Percentiles rank a stretch among this genome's conserved stretches.
Evolutionary conservation across 2,888 invertebrate genomes (phyloP).

Genomic region (Hemithea aestivaria): DNA sequence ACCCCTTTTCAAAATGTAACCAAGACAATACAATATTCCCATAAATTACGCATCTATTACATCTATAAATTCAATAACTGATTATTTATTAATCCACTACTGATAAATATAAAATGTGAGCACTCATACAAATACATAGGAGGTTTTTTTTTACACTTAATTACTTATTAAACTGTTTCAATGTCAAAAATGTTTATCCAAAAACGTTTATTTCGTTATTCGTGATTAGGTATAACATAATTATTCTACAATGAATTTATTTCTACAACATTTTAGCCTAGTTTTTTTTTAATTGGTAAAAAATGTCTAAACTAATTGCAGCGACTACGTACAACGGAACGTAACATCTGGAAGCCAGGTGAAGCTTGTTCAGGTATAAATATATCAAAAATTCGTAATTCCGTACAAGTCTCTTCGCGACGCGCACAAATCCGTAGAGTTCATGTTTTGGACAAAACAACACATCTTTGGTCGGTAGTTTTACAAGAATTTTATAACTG

Average conservation of each 20-base stretch:
- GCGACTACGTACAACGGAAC: conserved; percentile 19
- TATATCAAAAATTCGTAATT: conserved; percentile 46
- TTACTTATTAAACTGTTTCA: conserved; percentile 16
- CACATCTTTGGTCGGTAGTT: conserved; percentile 5
- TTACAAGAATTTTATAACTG: conserved; percentile 1
- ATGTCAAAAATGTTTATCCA: conserved; percentile 26
- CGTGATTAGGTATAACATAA: conserved; percentile 22
- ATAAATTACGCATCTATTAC: conserved; percentile 57
- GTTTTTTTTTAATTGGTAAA: conserved; percentile 23
- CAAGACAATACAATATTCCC: conserved; percentile 42
- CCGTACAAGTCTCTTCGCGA: conserved; percentile 50
- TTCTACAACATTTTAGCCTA: conserved; percentile 15
- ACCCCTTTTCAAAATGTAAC: conserved; percentile 14
- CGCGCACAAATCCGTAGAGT: conserved; percentile 55
- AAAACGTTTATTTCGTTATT: conserved; percentile 17
- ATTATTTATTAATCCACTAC: conserved; percentile 56
- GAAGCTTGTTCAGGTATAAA: conserved; percentile 29
- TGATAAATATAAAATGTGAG: conserved; percentile 73
- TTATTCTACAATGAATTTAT: conserved; percentile 21
- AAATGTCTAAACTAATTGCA: conserved; percentile 27
- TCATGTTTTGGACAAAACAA: conserved; percentile 18
- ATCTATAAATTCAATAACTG: conserved; percentile 75
- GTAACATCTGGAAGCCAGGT: conserved; percentile 25
- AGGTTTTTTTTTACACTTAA: conserved; percentile 25
- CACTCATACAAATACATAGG: conserved; percentile 68